Evolutionary conservation across 2,888 invertebrate species (phyloP), one percentile per base, ranked within the genome.

Genomic region (Pseudolycoriella hygida): DNA sequence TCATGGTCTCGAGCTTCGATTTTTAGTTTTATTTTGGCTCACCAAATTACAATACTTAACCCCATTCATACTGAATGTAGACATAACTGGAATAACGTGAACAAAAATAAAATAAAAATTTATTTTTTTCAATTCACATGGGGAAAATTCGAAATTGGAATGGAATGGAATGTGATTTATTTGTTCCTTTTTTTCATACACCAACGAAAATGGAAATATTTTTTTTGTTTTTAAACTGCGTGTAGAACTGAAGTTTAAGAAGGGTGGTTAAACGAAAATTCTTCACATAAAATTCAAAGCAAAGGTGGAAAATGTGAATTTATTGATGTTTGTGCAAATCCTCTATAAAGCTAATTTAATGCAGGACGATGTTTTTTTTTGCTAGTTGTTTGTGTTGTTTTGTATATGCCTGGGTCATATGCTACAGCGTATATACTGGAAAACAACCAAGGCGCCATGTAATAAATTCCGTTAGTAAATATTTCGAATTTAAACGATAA

Each of bases 71-170:
- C 25, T 25, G 25, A 25, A 25, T 25, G 25, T 25, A 25, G 25
- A 25, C 25, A 25, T 25, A 25, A 34, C 4, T 34, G 34, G 15
- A 34, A 34, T 10, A 34, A 34, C 12, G 15, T 34, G 15, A 12
- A 30, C 8, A 34, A 34, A 34, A 34, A 34, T 14, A 34, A 34
- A 34, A 34, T 14, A 34, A 34, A 34, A 12, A 34, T 34, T 34
- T 34, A 14, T 34, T 34, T 34, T 34, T 34, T 34, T 34, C 34
- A 34, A 34, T 14, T 34, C 34, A 34, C 34, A 34, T 34, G 34
- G 34, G 34, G 17, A 39, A 39, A 39, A 39, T 39, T 39, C 17
- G 39, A 39, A 39, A 39, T 39, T 39, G 39, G 39, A 39, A 34
- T 14, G 39, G 39, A 39, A 34, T 14, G n/a, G 39, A 39, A 39